Base-by-base conservation (phyloP, 2,797 vertebrate genomes). In the Anas acuta region DNA sequence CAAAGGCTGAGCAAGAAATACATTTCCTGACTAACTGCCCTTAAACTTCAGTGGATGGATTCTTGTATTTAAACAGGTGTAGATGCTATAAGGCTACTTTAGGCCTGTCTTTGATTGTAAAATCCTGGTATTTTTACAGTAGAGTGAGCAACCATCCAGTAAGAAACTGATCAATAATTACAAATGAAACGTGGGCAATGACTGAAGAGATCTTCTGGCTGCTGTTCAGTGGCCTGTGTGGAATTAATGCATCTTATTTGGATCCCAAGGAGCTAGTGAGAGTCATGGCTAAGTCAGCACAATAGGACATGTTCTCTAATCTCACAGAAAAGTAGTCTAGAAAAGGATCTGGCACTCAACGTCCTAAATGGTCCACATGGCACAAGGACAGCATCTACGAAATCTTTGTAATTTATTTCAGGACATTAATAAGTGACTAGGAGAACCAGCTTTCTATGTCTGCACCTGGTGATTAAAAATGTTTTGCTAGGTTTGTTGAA, bases 371-470 rank as follows among this genome's bases (percentile, higher is more conserved):
- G 84, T 69, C 56, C 73, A 47, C 11, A 51, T 35, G 69, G 83
- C 58, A 56, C 41, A 62, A 87, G 62, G 65, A 67, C 18, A 81
- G 57, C 3, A 45, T 66, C 11, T 14, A 75, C 7, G 16, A 92
- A 84, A 72, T 51, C 77, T 22, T 72, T 3, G 21, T 84, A 54
- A 39, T 54, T 39, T 41, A 54, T 39, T 54, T 71, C 21, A 54
- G 65, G 51, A 12, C 72, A 75, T 87, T 95, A 93, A 45, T 51
- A 95, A 75, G 37, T 86, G 62, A 78, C 54, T 62, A 56, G 94
- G 81, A 91, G 51, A 96, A 93, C 23, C 56, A 90, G 88, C 25
- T 95, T 90, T 53, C 5, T 43, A 92, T 75, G 37, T 62, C 62
- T 88, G 33, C 49, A 74, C n/a, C 58, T 75, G 45, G 62, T 69